Conservation (phyloP, 2,888 invertebrate genomes). For the Biston stratarius region DNA sequence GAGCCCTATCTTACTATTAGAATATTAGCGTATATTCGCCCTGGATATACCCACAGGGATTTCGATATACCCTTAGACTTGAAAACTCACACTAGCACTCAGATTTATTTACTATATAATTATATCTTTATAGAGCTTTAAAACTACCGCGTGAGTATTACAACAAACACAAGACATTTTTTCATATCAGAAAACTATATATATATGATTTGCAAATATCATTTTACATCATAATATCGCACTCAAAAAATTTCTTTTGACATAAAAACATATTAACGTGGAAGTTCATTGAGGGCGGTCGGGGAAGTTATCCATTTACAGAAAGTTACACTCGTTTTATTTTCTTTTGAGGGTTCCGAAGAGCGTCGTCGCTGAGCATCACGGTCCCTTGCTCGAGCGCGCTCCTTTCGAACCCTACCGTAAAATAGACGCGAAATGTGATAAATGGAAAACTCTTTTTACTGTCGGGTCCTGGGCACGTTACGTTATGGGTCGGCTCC, state of each 20-base stretch:
- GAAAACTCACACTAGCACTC: no score
- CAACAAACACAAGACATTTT: not conserved
- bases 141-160: no score
- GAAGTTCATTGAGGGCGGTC: constrained; percentile 75
- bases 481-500: constrained; percentile 77
- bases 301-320: constrained; percentile 80
- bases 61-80: no score
- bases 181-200: not conserved
- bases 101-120: no score
- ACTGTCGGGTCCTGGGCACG: constrained; percentile 77
- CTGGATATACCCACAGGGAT: no score
- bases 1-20: no score
- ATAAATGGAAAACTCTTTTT: constrained; percentile 86
- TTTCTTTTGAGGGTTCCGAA: constrained; percentile 76
- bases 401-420: constrained; percentile 79
- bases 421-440: constrained; percentile 86
- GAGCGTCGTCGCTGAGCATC: constrained; percentile 74
- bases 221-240: constrained; percentile 21
- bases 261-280: constrained; percentile 62
- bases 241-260: constrained; percentile 37
- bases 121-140: no score
- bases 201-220: constrained; percentile 11
- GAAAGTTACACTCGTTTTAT: constrained; percentile 81
- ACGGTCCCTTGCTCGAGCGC: constrained; percentile 71
- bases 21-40: no score